Conservation (phyloP, 2,113 vertebrate genomes). For the Numenius arquata region DNA sequence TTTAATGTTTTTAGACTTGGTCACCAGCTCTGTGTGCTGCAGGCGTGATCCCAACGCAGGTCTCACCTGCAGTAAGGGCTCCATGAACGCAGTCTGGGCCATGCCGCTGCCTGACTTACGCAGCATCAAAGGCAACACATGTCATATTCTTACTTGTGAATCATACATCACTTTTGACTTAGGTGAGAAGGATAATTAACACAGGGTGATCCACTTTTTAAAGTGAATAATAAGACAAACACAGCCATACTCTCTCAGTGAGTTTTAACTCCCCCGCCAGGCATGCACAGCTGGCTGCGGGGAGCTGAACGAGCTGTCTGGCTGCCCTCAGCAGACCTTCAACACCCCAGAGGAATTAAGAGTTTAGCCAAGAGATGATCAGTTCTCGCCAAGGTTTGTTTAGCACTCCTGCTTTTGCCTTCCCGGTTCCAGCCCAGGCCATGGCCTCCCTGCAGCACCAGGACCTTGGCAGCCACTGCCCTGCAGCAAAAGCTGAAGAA, state of each 20-base stretch:
- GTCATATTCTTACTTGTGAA: not conserved
- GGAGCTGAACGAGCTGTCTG: not conserved
- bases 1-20: not conserved
- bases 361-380: not conserved
- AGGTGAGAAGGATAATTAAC: not conserved
- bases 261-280: not conserved
- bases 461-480: not conserved
- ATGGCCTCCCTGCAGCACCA: fast-evolving
- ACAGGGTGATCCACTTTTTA: not conserved
- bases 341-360: not conserved
- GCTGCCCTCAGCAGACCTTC: not conserved
- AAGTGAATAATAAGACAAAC: not conserved
- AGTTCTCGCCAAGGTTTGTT: not conserved
- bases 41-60: not conserved
- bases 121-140: not conserved
- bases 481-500: not conserved
- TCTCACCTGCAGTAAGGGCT: not conserved
- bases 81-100: not conserved
- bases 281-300: not conserved
- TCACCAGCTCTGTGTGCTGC: fast-evolving
- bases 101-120: fast-evolving
- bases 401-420: not conserved
- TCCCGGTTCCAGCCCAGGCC: not conserved
- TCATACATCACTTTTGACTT: not conserved
- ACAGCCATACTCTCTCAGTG: not conserved